Conservation (phyloP, 1,140 invertebrate species). For the Bombus breviceps region DNA sequence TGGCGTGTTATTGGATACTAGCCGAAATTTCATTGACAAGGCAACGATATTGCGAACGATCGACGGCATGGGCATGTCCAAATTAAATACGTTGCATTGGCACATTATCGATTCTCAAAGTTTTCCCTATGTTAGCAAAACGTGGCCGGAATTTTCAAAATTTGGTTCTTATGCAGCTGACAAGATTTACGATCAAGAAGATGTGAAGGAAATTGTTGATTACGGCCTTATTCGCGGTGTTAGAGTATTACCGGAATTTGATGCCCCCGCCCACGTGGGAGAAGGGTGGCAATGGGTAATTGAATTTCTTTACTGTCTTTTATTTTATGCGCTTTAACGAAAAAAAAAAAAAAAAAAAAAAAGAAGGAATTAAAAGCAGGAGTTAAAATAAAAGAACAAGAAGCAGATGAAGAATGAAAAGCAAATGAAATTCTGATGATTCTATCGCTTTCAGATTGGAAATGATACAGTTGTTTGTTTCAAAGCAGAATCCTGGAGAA, state of each 20-base stretch:
- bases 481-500: slow-evolving; percentile 89
- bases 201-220: slow-evolving; percentile 85
- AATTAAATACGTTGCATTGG: slow-evolving; percentile 94
- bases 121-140: slow-evolving; percentile 89
- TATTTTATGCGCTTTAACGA: neutral
- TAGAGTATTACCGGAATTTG: slow-evolving; percentile 92
- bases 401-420: neutral
- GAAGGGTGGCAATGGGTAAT: slow-evolving; percentile 92
- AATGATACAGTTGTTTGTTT: slow-evolving; percentile 82
- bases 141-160: slow-evolving; percentile 86
- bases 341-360: neutral
- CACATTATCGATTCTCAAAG: slow-evolving; percentile 95
- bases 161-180: slow-evolving; percentile 88
- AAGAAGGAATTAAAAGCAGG: too few species aligned
- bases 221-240: slow-evolving; percentile 90
- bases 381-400: too few species aligned
- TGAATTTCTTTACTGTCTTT: neutral
- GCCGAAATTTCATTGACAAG: slow-evolving; percentile 89
- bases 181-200: slow-evolving; percentile 85
- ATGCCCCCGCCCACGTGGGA: slow-evolving; percentile 93
- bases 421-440: neutral
- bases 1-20: slow-evolving; percentile 90
- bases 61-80: slow-evolving; percentile 91
- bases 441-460: slow-evolving; percentile 70
- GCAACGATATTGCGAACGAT: slow-evolving; percentile 88